phyloP scores from a whole-genome alignment of 1,140 invertebrate genomes.

The Drosophila equinoxialis region DNA sequence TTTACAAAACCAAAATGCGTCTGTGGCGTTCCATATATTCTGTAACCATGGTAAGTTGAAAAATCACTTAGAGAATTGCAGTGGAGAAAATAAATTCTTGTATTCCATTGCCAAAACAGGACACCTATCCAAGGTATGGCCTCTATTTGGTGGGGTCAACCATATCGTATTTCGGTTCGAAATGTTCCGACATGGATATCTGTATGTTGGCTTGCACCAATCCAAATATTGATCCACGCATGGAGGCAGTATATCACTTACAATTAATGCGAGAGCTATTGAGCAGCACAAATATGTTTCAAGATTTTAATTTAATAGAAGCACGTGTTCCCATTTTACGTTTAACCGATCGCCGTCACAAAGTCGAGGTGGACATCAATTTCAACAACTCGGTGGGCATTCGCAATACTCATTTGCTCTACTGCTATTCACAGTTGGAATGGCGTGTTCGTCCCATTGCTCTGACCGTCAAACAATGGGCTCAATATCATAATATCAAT shows the following conservation, averaged over 20 bases:
- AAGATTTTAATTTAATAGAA: slow-evolving; percentile 91
- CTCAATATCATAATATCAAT: slow-evolving; percentile 96
- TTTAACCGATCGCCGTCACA: slow-evolving; percentile 89
- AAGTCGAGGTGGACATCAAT: slow-evolving; percentile 97
- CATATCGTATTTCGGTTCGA: slow-evolving; percentile 96
- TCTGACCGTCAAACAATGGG: slow-evolving; percentile 97
- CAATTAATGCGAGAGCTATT: slow-evolving; percentile 68
- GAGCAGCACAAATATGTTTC: slow-evolving; percentile 83
- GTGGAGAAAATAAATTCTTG: neutral
- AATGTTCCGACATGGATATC: slow-evolving; percentile 97
- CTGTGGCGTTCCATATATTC: slow-evolving; percentile 91
- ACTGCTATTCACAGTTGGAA: slow-evolving; percentile 95
- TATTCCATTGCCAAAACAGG: slow-evolving; percentile 83
- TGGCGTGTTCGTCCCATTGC: slow-evolving; percentile 97
- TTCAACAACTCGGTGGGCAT: slow-evolving; percentile 98
- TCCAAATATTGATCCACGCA: slow-evolving; percentile 76
- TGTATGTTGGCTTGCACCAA: slow-evolving; percentile 93
- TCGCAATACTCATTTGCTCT: slow-evolving; percentile 96
- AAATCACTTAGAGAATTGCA: neutral
- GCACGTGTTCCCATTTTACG: slow-evolving; percentile 98
- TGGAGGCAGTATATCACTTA: slow-evolving; percentile 75
- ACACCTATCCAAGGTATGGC: slow-evolving; percentile 89
- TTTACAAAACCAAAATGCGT: slow-evolving; percentile 91
- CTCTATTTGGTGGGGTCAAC: slow-evolving; percentile 98
- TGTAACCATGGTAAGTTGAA: slow-evolving; percentile 87